Percentiles rank a stretch among this genome's conserved stretches.
phyloP scores from a whole-genome alignment of 2,888 invertebrate genomes.

The Latrodectus elegans region DNA sequence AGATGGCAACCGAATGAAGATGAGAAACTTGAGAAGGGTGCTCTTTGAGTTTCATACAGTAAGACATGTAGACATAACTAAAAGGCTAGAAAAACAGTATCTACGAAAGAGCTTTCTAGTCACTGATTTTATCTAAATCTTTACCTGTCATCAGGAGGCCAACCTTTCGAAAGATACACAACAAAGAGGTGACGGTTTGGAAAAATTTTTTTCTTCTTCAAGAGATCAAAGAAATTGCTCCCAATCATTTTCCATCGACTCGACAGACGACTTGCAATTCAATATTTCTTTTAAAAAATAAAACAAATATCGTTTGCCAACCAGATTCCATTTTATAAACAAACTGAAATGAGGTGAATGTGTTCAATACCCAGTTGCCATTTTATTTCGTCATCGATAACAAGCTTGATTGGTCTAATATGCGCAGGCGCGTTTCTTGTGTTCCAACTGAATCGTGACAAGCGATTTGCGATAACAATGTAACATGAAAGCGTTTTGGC shows the following conservation, averaged over 20 bases:
- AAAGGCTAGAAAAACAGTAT: background rate
- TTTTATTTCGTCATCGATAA: too few relatives aligned
- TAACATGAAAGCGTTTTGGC: background rate
- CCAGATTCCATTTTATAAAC: too few relatives aligned
- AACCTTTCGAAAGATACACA: slow-evolving; percentile 6
- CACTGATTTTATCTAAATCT: slow-evolving; percentile 61
- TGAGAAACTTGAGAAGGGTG: background rate
- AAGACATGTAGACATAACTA: background rate
- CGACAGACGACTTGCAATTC: background rate
- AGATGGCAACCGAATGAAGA: too few relatives aligned
- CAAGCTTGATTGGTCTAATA: background rate
- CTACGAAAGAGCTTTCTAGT: slow-evolving; percentile 13
- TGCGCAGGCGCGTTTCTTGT: background rate
- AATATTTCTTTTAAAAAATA: too few relatives aligned
- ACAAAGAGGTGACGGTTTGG: slow-evolving; percentile 33
- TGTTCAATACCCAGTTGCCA: too few relatives aligned
- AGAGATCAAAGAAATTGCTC: slow-evolving; percentile 52
- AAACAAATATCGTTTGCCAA: too few relatives aligned
- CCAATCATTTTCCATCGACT: slow-evolving; percentile 23
- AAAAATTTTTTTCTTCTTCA: slow-evolving; percentile 1
- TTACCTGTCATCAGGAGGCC: slow-evolving; percentile 48
- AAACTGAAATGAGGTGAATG: too few relatives aligned
- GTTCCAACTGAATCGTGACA: background rate
- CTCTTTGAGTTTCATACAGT: background rate
- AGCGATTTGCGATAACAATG: background rate